Conservation (phyloP, 2,113 vertebrate species). For the Phoxinus phoxinus region DNA sequence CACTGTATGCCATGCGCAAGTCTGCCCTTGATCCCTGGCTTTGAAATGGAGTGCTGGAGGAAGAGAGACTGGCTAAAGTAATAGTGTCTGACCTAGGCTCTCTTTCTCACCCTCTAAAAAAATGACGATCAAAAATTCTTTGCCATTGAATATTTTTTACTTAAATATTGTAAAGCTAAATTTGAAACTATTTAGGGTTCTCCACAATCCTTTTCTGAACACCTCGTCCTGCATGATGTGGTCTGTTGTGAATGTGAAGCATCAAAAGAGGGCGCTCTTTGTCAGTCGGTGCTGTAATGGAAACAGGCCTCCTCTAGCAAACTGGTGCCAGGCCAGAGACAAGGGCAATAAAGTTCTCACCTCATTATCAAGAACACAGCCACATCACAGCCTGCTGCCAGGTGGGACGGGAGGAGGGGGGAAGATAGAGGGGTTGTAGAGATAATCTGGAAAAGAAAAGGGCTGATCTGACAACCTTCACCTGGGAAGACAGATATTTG, state of each 20-base stretch:
- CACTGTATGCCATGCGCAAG: constrained; percentile 75
- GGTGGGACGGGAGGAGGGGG: constrained; percentile 66
- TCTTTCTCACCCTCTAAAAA: neutral
- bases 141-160: neutral
- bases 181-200: neutral
- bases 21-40: constrained; percentile 76
- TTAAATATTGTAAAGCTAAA: neutral
- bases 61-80: constrained; percentile 45
- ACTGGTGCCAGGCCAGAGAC: constrained; percentile 71
- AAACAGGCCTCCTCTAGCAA: constrained; percentile 56
- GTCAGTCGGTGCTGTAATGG: constrained; percentile 48
- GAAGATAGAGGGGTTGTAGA: constrained; percentile 51
- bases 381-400: constrained; percentile 76
- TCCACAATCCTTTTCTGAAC: neutral
- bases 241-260: neutral
- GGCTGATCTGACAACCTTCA: constrained; percentile 63
- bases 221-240: neutral
- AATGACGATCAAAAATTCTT: neutral
- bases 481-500: constrained; percentile 47
- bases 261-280: constrained; percentile 75
- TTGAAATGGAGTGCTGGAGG: constrained; percentile 73
- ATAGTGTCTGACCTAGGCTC: constrained; percentile 27
- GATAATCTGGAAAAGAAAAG: constrained; percentile 64
- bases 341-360: constrained; percentile 79
- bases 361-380: constrained; percentile 78